These are phyloP conservation scores for Drosophila paranaensis DNA, from an alignment of 2,888 invertebrate genomes.

Conservation along the genomic window DNA sequence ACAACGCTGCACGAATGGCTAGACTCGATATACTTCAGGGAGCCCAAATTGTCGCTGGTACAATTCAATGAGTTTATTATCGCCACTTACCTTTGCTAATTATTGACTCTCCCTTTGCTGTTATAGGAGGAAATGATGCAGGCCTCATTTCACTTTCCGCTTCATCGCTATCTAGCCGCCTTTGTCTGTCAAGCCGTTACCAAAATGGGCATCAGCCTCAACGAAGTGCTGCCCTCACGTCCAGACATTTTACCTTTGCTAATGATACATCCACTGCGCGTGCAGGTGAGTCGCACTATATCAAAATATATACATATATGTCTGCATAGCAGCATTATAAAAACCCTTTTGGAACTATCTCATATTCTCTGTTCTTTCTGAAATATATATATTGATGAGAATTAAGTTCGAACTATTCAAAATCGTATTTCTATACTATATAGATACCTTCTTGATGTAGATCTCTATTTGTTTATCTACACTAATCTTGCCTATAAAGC, in stretches of 20 bases:
- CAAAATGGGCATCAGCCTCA: conserved; percentile 90
- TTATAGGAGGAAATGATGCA: conserved; percentile 92
- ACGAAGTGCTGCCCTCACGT: conserved; percentile 92
- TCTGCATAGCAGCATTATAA: not conserved
- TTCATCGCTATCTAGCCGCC: conserved; percentile 96
- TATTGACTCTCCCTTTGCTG: conserved; percentile 2
- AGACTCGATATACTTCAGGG: conserved; percentile 91
- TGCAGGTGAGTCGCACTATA: conserved; percentile 90
- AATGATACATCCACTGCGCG: conserved; percentile 95
- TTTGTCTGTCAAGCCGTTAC: conserved; percentile 94
- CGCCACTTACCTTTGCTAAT: not conserved
- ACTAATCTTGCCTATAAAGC: too few relatives aligned
- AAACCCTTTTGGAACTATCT: not conserved
- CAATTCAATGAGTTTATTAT: not conserved
- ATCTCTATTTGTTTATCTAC: too few relatives aligned
- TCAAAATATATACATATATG: not conserved
- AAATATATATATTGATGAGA: not conserved
- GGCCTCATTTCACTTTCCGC: conserved; percentile 97
- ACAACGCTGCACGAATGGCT: conserved; percentile 94
- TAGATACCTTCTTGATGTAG: too few relatives aligned
- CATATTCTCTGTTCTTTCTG: not conserved
- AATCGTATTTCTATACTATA: not conserved
- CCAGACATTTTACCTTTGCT: conserved; percentile 91
- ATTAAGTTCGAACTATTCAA: too few relatives aligned
- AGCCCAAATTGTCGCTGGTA: conserved; percentile 86